Percentiles rank a stretch among this genome's conserved stretches.
phyloP scores from a whole-genome alignment of 2,797 vertebrate species.

The Gallirallus australis region DNA sequence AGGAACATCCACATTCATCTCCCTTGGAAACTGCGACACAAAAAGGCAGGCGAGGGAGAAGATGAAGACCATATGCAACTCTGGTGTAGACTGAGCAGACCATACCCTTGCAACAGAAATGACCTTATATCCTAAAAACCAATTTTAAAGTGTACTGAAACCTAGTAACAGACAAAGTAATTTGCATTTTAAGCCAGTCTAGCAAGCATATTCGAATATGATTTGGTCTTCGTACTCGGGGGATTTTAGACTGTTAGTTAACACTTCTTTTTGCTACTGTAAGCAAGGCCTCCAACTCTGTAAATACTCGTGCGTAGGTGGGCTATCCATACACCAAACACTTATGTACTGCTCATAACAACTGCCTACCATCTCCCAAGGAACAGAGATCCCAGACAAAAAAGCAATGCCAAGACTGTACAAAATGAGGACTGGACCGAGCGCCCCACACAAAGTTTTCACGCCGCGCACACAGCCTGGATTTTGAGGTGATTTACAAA shows the following conservation, averaged over 20 bases:
- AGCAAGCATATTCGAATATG: not conserved
- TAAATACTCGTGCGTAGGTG: not conserved
- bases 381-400: not conserved
- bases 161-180: not conserved
- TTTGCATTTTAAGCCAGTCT: not conserved
- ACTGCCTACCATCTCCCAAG: not conserved
- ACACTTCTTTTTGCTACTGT: not conserved
- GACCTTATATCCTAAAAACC: not conserved
- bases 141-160: not conserved
- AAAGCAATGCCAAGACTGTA: not conserved
- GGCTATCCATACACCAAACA: not conserved
- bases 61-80: not conserved
- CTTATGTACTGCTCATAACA: not conserved
- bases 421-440: not conserved
- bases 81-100: not conserved
- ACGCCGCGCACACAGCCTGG: accelerated
- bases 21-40: not conserved
- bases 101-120: not conserved
- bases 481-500: not conserved
- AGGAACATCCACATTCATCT: not conserved
- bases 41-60: not conserved
- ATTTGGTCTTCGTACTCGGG: not conserved
- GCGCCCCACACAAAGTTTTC: not conserved
- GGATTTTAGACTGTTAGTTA: not conserved
- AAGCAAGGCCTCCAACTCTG: not conserved